phyloP scores from a whole-genome alignment of 2,888 invertebrate genomes.

The Ariolimax columbianus region DNA sequence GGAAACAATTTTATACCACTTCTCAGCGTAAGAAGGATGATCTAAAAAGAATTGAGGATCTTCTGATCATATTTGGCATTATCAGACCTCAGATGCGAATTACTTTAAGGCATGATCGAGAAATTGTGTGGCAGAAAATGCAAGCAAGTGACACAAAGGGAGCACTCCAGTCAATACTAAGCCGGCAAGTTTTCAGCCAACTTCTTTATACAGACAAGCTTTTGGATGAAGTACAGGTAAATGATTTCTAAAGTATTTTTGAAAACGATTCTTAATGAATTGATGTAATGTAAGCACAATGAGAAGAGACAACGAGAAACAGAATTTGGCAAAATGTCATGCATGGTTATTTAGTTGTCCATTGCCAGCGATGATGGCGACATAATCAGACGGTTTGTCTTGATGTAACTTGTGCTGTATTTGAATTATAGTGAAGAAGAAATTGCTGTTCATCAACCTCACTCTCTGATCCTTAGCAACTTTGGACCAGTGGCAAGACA shows the following conservation, averaged over 20 bases:
- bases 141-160: slow-evolving; percentile 65
- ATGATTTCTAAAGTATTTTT: background rate
- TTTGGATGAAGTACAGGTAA: slow-evolving; percentile 34
- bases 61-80: slow-evolving; percentile 81
- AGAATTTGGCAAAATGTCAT: no score
- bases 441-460: no score
- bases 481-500: no score
- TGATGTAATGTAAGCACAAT: background rate
- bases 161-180: slow-evolving; percentile 64
- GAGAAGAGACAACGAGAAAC: no score
- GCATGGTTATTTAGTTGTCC: no score
- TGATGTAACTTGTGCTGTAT: no score
- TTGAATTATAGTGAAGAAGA: no score
- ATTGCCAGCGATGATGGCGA: no score
- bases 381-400: no score
- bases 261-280: background rate
- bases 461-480: no score
- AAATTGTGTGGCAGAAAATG: slow-evolving; percentile 80
- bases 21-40: slow-evolving; percentile 80
- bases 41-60: slow-evolving; percentile 81
- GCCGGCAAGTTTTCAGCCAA: slow-evolving; percentile 60
- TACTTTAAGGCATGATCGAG: slow-evolving; percentile 80
- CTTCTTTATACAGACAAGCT: slow-evolving; percentile 56
- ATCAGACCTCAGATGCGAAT: slow-evolving; percentile 81
- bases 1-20: slow-evolving; percentile 81